These are phyloP conservation scores for Heterodera filipjevi DNA, from an alignment of 2,888 invertebrate species.

Conservation along the genomic window DNA sequence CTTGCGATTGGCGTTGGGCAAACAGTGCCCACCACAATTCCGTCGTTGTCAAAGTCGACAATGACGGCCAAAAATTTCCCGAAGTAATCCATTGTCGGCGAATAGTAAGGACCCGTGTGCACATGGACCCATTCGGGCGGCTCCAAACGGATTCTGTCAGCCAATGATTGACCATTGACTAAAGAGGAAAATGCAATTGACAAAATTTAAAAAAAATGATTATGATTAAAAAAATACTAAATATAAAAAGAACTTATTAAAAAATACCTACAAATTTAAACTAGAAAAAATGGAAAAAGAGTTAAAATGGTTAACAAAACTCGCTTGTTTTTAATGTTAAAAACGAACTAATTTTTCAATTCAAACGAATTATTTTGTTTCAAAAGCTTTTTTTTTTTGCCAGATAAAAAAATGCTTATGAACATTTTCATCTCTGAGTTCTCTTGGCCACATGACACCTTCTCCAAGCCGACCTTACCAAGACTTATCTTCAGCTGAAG, in stretches of 20 bases:
- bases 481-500: not conserved
- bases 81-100: not conserved
- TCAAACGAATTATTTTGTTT: too few relatives aligned
- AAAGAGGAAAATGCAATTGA: not conserved
- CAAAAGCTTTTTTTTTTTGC: too few relatives aligned
- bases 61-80: slow-evolving; percentile 19
- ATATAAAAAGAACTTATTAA: too few relatives aligned
- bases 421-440: too few relatives aligned
- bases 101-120: slow-evolving; percentile 12
- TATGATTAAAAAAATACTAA: too few relatives aligned
- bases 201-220: not conserved
- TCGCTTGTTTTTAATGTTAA: too few relatives aligned
- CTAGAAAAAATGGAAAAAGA: not conserved
- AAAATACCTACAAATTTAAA: not conserved
- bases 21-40: slow-evolving; percentile 6
- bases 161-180: slow-evolving; percentile 1
- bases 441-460: too few relatives aligned
- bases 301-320: too few relatives aligned
- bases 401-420: too few relatives aligned
- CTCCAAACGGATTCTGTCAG: not conserved
- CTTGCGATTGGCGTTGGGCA: not conserved
- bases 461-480: not conserved
- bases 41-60: slow-evolving; percentile 13
- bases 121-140: not conserved
- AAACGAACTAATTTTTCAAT: too few relatives aligned